Conservation (phyloP, 2,113 vertebrate genomes). For the Thunnus thynnus region DNA sequence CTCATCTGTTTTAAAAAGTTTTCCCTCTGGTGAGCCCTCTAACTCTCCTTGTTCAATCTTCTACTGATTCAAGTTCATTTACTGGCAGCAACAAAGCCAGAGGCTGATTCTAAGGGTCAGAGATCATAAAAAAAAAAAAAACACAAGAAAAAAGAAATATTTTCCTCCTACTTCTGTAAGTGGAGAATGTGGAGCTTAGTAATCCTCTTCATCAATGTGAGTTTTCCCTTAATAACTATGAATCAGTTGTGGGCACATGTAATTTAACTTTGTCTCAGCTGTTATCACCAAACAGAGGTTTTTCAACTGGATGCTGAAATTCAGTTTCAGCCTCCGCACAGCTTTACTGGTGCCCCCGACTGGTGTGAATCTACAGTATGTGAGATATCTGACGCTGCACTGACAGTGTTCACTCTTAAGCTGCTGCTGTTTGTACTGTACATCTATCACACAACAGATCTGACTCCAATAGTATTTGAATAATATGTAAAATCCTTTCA, state of each 20-base stretch:
- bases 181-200: constrained; percentile 72
- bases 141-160: neutral
- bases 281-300: constrained; percentile 12
- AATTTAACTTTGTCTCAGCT: neutral
- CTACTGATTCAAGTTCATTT: constrained; percentile 6
- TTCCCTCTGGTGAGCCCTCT: constrained; percentile 20
- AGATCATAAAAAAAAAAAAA: neutral
- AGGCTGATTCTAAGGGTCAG: constrained; percentile 30
- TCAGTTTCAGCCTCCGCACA: constrained; percentile 36
- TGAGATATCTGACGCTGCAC: constrained; percentile 22
- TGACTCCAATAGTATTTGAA: constrained; percentile 53
- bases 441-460: constrained; percentile 87
- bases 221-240: constrained; percentile 85
- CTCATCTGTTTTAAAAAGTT: constrained; percentile 28
- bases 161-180: constrained; percentile 17
- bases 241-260: constrained; percentile 18
- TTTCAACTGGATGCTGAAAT: constrained; percentile 35
- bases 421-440: constrained; percentile 95
- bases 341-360: constrained; percentile 52
- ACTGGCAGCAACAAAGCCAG: constrained; percentile 6
- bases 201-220: constrained; percentile 74
- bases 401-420: constrained; percentile 88
- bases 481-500: constrained; percentile 50
- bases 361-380: constrained; percentile 32
- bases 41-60: constrained; percentile 3